Conservation (phyloP, 2,888 invertebrate genomes). For the Limnephilus auricula region DNA sequence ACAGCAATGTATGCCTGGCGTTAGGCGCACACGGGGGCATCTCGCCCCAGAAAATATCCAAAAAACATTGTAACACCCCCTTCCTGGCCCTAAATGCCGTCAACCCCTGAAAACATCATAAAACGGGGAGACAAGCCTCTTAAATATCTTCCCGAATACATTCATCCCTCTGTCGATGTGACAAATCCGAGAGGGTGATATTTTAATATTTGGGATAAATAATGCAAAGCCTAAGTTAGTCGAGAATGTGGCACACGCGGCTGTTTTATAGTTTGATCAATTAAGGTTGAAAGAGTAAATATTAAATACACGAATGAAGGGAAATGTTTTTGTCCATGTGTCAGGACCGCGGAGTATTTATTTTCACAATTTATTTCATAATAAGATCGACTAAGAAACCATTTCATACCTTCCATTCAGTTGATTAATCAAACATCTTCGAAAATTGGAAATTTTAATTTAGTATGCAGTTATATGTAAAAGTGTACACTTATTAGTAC, state of each 20-base stretch:
- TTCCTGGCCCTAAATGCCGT: constrained; percentile 37
- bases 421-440: no score
- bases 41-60: constrained; percentile 3
- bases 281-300: not conserved
- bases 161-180: constrained; percentile 24
- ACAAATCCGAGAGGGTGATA: constrained; percentile 24
- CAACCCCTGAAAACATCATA: constrained; percentile 50
- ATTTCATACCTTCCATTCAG: no score
- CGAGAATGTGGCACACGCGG: not conserved
- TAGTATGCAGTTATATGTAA: no score
- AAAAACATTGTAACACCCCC: constrained; percentile 44
- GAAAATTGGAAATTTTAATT: no score
- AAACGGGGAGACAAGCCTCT: constrained; percentile 47
- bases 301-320: not conserved
- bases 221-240: not conserved
- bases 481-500: no score
- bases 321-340: not conserved
- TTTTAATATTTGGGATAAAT: constrained; percentile 27
- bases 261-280: not conserved
- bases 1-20: constrained; percentile 4
- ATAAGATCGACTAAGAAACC: no score
- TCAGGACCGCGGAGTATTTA: not conserved
- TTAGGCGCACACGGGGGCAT: constrained; percentile 12
- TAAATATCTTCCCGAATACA: constrained; percentile 51
- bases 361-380: not conserved